Evolutionary conservation across 2,797 vertebrate genomes (phyloP).

Genomic region (Gallinago solitaria): DNA sequence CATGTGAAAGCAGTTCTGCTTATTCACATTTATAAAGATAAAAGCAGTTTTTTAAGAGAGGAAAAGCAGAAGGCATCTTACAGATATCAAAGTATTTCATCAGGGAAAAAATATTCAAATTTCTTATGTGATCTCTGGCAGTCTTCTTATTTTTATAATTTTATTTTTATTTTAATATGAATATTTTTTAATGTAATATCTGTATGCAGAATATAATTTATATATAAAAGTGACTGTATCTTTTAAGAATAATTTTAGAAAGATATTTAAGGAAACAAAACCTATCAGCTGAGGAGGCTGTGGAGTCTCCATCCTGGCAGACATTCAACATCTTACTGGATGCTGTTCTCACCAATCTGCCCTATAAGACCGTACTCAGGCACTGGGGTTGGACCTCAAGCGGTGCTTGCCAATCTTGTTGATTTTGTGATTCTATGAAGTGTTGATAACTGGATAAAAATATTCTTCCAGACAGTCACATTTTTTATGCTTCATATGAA

Average conservation of each 20-base stretch:
- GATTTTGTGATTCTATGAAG: background rate
- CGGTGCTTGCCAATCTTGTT: background rate
- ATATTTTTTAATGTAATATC: background rate
- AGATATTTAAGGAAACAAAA: background rate
- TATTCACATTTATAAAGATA: background rate
- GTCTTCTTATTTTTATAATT: background rate
- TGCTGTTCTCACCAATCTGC: background rate
- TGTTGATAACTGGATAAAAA: background rate
- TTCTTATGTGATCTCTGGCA: background rate
- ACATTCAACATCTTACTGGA: background rate
- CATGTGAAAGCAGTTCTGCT: background rate
- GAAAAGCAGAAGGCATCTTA: background rate
- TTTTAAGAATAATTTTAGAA: background rate
- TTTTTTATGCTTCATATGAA: background rate
- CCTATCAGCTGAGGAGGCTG: background rate
- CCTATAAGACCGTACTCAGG: accelerated
- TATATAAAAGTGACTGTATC: background rate
- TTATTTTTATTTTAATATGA: background rate
- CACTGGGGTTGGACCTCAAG: accelerated
- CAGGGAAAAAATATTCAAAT: background rate
- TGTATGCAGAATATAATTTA: background rate
- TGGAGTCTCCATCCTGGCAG: background rate
- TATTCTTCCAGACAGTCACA: background rate
- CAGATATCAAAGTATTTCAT: background rate
- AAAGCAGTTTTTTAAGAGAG: background rate